Evolutionary conservation across 2,888 invertebrate species (phyloP).

Genomic region (Lumbricus terrestris): DNA sequence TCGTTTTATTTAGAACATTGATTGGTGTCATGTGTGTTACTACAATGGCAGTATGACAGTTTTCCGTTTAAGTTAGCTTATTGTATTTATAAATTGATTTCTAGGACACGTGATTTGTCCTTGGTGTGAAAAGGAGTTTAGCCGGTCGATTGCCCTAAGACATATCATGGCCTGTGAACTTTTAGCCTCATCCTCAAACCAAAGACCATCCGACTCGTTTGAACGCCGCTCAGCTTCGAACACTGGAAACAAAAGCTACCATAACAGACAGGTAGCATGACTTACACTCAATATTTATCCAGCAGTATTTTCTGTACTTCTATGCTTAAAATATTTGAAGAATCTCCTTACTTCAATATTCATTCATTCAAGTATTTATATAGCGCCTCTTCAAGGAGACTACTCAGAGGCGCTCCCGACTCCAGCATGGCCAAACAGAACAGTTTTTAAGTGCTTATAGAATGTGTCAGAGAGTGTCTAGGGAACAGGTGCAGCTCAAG

Average conservation of each 20-base stretch:
- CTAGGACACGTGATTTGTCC: conserved; percentile 12
- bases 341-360: background rate
- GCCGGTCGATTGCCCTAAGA: background rate
- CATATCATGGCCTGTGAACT: conserved; percentile 11
- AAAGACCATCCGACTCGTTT: background rate
- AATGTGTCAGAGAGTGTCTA: too few species aligned
- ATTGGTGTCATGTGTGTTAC: background rate
- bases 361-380: too few species aligned
- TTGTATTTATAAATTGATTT: background rate
- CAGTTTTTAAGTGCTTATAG: too few species aligned
- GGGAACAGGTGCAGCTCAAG: too few species aligned
- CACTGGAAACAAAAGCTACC: background rate
- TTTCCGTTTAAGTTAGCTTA: background rate
- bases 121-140: background rate
- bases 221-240: background rate
- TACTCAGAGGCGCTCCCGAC: too few species aligned
- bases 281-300: background rate
- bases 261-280: background rate
- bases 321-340: background rate
- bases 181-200: background rate
- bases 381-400: too few species aligned
- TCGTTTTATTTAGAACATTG: background rate
- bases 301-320: background rate
- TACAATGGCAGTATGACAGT: background rate
- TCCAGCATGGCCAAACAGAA: too few species aligned